phyloP scores from a whole-genome alignment of 2,797 vertebrate species.

The Philypnodon macrostomus region DNA sequence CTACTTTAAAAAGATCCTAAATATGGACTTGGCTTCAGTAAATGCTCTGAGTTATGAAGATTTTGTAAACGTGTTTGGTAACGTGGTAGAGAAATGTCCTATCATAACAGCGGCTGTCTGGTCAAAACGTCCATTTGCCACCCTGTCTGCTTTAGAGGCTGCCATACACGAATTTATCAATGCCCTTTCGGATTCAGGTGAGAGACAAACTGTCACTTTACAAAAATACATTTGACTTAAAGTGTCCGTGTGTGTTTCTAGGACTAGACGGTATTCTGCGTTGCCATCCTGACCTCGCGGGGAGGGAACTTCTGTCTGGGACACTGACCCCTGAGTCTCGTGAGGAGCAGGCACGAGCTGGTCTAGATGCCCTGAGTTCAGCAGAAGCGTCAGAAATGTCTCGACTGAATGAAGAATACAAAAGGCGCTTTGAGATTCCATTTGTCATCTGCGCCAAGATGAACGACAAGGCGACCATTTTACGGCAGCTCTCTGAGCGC shows the following conservation, averaged over 20 bases:
- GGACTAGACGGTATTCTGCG: conserved; percentile 84
- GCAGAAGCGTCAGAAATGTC: conserved; percentile 56
- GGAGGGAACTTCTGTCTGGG: conserved; percentile 74
- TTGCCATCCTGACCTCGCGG: conserved; percentile 84
- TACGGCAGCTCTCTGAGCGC: conserved; percentile 67
- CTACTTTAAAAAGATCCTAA: not conserved
- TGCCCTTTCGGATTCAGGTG: conserved; percentile 77
- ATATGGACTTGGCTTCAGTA: conserved; percentile 77
- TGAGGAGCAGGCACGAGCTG: conserved; percentile 76
- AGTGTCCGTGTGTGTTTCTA: conserved; percentile 37
- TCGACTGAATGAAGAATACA: conserved; percentile 77
- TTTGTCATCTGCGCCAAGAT: conserved; percentile 82
- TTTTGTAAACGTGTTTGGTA: conserved; percentile 81
- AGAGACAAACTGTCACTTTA: not conserved
- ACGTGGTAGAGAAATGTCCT: conserved; percentile 82
- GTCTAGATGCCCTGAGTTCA: conserved; percentile 62
- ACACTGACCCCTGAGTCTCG: conserved; percentile 76
- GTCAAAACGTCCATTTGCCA: conserved; percentile 76
- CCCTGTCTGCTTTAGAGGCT: conserved; percentile 62
- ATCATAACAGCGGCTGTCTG: conserved; percentile 80
- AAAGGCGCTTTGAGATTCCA: conserved; percentile 80
- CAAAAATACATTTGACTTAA: not conserved
- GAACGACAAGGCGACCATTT: conserved; percentile 64
- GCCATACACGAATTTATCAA: conserved; percentile 78
- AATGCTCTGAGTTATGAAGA: conserved; percentile 80